phyloP scores from a whole-genome alignment of 2,113 vertebrate species.

The Neogobius melanostomus region DNA sequence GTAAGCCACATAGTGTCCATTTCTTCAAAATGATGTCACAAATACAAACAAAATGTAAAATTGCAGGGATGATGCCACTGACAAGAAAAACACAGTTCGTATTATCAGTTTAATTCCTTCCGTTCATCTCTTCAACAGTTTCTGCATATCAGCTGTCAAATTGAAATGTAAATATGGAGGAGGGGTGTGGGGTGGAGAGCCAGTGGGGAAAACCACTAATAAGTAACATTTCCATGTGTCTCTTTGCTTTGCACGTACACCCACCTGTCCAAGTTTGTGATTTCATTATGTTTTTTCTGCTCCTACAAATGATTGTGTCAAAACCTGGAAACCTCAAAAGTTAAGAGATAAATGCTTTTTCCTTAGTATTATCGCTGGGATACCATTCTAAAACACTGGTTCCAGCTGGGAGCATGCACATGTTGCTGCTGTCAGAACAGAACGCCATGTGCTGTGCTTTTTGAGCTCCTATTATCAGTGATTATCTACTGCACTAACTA shows the following conservation, averaged over 20 bases:
- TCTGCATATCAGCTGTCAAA: constrained; percentile 64
- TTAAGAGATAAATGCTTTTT: neutral
- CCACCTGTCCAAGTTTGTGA: no score
- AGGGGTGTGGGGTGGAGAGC: constrained; percentile 7
- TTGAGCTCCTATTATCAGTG: constrained; percentile 53
- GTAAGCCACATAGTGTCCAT: constrained; percentile 32
- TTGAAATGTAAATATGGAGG: constrained; percentile 36
- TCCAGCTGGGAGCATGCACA: constrained; percentile 13
- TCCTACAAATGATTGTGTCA: no score
- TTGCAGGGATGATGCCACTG: constrained; percentile 46
- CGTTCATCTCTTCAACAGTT: constrained; percentile 50
- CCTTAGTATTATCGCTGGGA: constrained; percentile 6
- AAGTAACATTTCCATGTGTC: constrained; percentile 24
- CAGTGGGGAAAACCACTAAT: constrained; percentile 24
- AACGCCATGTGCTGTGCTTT: constrained; percentile 37
- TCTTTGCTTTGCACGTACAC: constrained; percentile 1
- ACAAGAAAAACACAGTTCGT: constrained; percentile 66
- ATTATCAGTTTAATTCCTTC: constrained; percentile 62
- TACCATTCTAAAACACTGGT: constrained; percentile 16
- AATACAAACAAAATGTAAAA: constrained; percentile 61
- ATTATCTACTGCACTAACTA: constrained; percentile 67
- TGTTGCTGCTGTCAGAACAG: constrained; percentile 30
- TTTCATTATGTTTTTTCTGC: no score
- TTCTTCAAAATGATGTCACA: constrained; percentile 52
- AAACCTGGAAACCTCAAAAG: no score